Conservation (phyloP, 2,888 invertebrate species). For the Synanthedon myopaeformis region DNA sequence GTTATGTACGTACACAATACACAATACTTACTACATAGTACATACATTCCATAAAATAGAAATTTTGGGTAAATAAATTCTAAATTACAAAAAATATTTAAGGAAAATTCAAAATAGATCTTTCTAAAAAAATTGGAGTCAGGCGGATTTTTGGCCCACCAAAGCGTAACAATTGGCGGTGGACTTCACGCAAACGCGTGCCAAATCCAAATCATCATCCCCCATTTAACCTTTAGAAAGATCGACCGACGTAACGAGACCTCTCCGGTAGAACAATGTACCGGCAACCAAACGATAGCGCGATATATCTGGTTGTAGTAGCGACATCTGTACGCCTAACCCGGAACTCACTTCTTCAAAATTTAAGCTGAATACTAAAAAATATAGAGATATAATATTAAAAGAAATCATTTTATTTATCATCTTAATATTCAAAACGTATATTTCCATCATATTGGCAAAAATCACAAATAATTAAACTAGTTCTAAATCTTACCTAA, state of each 20-base stretch:
- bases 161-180: slow-evolving; percentile 57
- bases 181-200: slow-evolving; percentile 59
- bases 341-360: too few relatives aligned
- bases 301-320: neutral
- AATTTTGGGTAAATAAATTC: too few relatives aligned
- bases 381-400: neutral
- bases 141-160: slow-evolving; percentile 53
- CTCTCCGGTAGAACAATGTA: neutral
- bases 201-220: slow-evolving; percentile 54
- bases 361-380: neutral
- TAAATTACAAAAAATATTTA: neutral
- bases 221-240: slow-evolving; percentile 66
- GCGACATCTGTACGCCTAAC: neutral
- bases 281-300: neutral
- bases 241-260: slow-evolving; percentile 20
- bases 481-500: too few relatives aligned
- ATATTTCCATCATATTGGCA: too few relatives aligned
- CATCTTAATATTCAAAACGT: too few relatives aligned
- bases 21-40: too few relatives aligned
- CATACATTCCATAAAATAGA: too few relatives aligned
- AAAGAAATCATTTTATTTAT: neutral
- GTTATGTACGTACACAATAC: too few relatives aligned
- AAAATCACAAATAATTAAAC: too few relatives aligned
- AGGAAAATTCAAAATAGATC: slow-evolving; percentile 29
- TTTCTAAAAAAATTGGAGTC: slow-evolving; percentile 42